Percentiles rank a stretch among this genome's conserved stretches.
Conservation (phyloP, 2,113 vertebrate species). For the Emydura subglobosa region DNA sequence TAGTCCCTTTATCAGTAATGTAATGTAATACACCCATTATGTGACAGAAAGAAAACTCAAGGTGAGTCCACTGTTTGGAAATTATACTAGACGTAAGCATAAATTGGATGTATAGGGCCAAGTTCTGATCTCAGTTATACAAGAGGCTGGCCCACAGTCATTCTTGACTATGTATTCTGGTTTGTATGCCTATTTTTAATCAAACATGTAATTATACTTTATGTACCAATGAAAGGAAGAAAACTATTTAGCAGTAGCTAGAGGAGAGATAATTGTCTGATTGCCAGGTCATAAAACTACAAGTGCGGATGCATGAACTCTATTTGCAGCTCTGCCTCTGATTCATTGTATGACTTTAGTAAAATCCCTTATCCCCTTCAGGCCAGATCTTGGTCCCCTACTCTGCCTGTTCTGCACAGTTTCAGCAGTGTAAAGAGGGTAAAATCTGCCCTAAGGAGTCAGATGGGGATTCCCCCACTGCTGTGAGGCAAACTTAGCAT, state of each 20-base stretch:
- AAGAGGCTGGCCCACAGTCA: not conserved
- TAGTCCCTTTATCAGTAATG: not conserved
- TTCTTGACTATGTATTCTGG: not conserved
- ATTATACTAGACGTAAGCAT: not conserved
- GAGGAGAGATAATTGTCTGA: not conserved
- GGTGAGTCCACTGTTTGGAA: accelerated
- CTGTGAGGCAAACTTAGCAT: not conserved
- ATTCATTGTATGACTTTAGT: not conserved
- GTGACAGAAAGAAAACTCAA: not conserved
- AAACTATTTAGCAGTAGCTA: not conserved
- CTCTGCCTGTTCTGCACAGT: not conserved
- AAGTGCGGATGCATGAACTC: not conserved
- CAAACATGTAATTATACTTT: not conserved
- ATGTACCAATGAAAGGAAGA: not conserved
- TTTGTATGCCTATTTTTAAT: not conserved
- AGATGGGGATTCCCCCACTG: not conserved
- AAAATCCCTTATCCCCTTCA: not conserved
- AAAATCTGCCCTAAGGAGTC: not conserved
- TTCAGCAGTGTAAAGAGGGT: not conserved
- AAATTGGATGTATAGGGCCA: not conserved
- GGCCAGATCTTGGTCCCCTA: not conserved
- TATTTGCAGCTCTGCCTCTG: not conserved
- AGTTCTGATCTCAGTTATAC: not conserved
- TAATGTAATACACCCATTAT: not conserved
- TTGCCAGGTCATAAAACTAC: not conserved